Evolutionary conservation across 2,888 invertebrate genomes (phyloP).

Genomic region (Lottia scabra): DNA sequence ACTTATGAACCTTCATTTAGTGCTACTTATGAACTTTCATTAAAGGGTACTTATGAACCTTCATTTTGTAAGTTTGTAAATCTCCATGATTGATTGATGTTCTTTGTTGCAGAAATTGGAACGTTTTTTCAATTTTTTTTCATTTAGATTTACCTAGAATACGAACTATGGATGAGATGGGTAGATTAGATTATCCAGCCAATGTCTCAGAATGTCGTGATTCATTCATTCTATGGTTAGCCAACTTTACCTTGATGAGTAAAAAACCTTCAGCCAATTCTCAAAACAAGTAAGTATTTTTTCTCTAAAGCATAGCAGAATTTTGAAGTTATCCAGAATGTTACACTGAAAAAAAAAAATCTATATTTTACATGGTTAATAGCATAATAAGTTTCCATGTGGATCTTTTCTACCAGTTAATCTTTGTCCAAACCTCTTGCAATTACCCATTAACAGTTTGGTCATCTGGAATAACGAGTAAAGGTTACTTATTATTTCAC

Average conservation of each 20-base stretch:
- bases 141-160: slow-evolving; percentile 48
- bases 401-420: too few species aligned
- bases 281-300: slow-evolving; percentile 31
- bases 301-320: background rate
- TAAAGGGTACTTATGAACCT: slow-evolving; percentile 60
- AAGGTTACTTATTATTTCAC: too few species aligned
- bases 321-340: too few species aligned
- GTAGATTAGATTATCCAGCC: slow-evolving; percentile 47
- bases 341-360: too few species aligned
- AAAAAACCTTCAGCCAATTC: slow-evolving; percentile 36
- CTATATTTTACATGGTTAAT: too few species aligned
- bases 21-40: background rate
- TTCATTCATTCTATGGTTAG: slow-evolving; percentile 59
- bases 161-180: slow-evolving; percentile 44
- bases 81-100: background rate
- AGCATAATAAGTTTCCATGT: too few species aligned
- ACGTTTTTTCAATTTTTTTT: background rate
- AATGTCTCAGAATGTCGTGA: slow-evolving; percentile 58
- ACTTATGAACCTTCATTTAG: too few species aligned
- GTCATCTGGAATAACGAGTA: too few species aligned
- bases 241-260: slow-evolving; percentile 53
- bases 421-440: too few species aligned
- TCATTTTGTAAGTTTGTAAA: slow-evolving; percentile 52
- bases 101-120: too few species aligned
- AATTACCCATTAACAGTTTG: too few species aligned